These are phyloP conservation scores for Diogma glabrata DNA, from an alignment of 2,888 invertebrate species.

Conservation along the genomic window DNA sequence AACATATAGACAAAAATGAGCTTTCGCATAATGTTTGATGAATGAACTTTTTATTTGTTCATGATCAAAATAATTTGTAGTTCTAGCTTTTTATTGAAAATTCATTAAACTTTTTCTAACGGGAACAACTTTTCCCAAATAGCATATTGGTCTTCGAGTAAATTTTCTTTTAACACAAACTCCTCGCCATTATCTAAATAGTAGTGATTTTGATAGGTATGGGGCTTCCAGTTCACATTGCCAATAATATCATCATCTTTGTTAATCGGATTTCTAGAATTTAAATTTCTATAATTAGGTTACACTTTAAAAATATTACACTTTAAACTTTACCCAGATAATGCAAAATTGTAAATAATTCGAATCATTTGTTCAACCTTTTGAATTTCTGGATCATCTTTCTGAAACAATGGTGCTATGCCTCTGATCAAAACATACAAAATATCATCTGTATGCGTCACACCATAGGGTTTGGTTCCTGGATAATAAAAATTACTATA, in stretches of 20 bases:
- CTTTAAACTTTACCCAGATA: conserved; percentile 29
- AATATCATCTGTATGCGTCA: conserved; percentile 40
- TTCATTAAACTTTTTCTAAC: no score
- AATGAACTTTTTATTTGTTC: no score
- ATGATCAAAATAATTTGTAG: no score
- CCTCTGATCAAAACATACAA: conserved; percentile 38
- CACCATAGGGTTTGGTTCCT: conserved; percentile 40
- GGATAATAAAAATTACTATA: conserved; percentile 40
- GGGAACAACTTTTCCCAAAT: conserved; percentile 33
- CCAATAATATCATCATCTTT: neutral
- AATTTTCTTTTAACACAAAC: conserved; percentile 27
- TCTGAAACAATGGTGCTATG: conserved; percentile 35
- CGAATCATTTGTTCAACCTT: conserved; percentile 36
- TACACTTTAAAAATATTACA: no score
- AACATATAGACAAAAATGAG: no score
- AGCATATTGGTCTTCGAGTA: conserved; percentile 30
- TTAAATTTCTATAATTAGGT: no score
- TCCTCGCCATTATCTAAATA: conserved; percentile 30
- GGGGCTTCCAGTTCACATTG: neutral
- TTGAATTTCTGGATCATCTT: conserved; percentile 36
- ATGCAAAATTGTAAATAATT: conserved; percentile 37
- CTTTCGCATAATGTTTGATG: no score
- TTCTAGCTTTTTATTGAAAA: no score
- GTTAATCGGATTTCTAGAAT: conserved; percentile 1
- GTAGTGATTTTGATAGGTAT: neutral